Evolutionary conservation across 2,797 vertebrate genomes (phyloP).

Genomic region (Cyclura pinguis): DNA sequence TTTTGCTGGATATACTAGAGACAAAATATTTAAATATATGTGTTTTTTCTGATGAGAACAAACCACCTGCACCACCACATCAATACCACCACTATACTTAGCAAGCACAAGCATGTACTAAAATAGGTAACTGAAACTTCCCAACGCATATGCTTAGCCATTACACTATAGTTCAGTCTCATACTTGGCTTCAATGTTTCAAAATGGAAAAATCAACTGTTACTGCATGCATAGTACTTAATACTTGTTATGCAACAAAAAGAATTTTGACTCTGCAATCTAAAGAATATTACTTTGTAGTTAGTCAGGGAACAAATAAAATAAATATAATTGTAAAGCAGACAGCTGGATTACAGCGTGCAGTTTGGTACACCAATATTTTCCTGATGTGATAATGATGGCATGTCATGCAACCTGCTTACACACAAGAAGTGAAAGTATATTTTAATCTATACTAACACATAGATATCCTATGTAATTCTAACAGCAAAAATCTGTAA

Average conservation of each 20-base stretch:
- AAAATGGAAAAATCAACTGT: neutral
- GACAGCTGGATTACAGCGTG: neutral
- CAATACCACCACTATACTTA: no score
- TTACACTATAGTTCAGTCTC: neutral
- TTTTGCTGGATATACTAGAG: slow-evolving; percentile 97
- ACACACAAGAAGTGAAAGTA: neutral
- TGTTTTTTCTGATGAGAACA: neutral
- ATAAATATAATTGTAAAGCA: neutral
- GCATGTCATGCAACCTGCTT: neutral
- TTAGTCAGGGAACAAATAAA: neutral
- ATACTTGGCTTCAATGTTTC: neutral
- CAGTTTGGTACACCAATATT: neutral
- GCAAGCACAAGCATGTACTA: neutral
- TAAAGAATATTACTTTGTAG: neutral
- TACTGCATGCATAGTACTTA: neutral
- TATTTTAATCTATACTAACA: neutral
- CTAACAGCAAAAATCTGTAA: neutral
- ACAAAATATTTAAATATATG: slow-evolving; percentile 39
- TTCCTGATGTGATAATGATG: neutral
- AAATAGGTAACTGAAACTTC: neutral
- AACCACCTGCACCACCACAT: no score
- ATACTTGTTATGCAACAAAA: neutral
- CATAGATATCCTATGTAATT: neutral
- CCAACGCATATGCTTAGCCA: neutral
- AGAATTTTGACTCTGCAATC: neutral